phyloP scores from a whole-genome alignment of 2,888 invertebrate genomes.

The Tetragnatha montana region DNA sequence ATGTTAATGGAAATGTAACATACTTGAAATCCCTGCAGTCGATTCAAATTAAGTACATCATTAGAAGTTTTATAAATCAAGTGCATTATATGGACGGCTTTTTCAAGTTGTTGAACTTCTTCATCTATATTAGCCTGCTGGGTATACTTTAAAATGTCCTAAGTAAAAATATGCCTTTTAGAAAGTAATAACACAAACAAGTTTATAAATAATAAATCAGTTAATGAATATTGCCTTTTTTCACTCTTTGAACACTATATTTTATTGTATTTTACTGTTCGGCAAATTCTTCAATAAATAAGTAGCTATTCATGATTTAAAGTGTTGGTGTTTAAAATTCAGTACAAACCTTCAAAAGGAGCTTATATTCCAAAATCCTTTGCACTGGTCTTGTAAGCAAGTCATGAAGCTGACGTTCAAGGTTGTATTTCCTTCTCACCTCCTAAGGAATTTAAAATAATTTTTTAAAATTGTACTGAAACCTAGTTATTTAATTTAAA shows the following conservation, averaged over 20 bases:
- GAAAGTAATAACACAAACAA: neutral
- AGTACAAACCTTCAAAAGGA: slow-evolving; percentile 83
- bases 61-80: slow-evolving; percentile 97
- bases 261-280: neutral
- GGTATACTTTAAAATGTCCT: slow-evolving; percentile 92
- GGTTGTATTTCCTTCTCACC: slow-evolving; percentile 91
- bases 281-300: too few species aligned
- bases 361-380: slow-evolving; percentile 97
- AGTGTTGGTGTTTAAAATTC: neutral
- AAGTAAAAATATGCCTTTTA: slow-evolving; percentile 62
- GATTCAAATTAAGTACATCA: slow-evolving; percentile 99
- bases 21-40: slow-evolving; percentile 96
- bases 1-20: slow-evolving; percentile 74
- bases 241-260: too few species aligned
- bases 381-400: slow-evolving; percentile 98
- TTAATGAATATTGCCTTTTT: neutral
- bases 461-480: neutral
- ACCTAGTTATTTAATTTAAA: too few species aligned
- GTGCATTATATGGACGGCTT: slow-evolving; percentile 89
- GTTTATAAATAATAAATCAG: neutral
- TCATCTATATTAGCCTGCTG: slow-evolving; percentile 86
- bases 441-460: slow-evolving; percentile 79
- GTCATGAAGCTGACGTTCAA: slow-evolving; percentile 94
- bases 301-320: too few species aligned
- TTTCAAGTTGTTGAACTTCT: slow-evolving; percentile 86